Evolutionary conservation across 2,888 invertebrate genomes (phyloP), one percentile per base, ranked within the genome.

Genomic region (Hofmannophila pseudospretella): DNA sequence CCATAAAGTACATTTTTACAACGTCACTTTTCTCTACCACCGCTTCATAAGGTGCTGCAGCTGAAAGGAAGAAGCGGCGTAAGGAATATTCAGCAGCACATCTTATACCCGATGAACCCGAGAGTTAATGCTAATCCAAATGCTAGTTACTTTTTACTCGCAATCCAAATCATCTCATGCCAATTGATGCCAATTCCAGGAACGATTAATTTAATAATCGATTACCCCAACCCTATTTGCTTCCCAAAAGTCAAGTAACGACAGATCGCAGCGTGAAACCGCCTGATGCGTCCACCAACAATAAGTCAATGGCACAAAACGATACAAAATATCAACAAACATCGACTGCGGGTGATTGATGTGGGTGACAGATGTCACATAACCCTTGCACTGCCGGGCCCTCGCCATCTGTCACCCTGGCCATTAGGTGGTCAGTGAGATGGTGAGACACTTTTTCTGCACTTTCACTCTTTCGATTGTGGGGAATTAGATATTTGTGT

Each of bases 321-420:
- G 38, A 38, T 12, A 39, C 8, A 39, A 16, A 65, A n/a, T n/a
- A n/a, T n/a, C 58, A 76, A 30, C 29, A 73, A 80, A 73, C 79
- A 74, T 82, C 79, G 78, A 75, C 72, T 53, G 47, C 44, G 56
- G 43, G 71, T 84, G 84, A 85, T 85, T 76, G 81, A 85, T 85
- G 75, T 75, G 58, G 51, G 44, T 62, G 75, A 75, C 84, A 84
- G 82, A 82, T 84, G 80, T 58, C 56, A 62, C 55, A 60, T 61
- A 82, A 80, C 84, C 81, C 84, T 80, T 79, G 57, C 72, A 51
- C 27, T 10, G 26, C 54, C n/a, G n/a, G 43, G 50, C 49, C 73
- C 42, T 49, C 49, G n/a, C 73, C 82, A 84, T 85, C 82, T 84
- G 84, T 78, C 78, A 59, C 49, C 38, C 27, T 48, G 53, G 45